phyloP scores from a whole-genome alignment of 2,797 vertebrate genomes.

The Vespertilio murinus region DNA sequence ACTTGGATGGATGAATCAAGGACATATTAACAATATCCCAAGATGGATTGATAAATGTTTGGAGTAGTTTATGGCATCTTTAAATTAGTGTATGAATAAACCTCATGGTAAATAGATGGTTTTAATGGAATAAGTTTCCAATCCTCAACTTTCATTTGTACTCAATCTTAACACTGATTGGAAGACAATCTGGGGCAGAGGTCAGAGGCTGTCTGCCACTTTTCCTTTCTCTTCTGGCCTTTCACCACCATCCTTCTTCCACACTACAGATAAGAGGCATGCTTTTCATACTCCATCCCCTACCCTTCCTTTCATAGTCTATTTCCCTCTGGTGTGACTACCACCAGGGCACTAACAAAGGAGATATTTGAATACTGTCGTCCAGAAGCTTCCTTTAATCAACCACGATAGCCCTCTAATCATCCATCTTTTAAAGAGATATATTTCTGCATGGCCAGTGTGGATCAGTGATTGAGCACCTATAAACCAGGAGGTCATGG shows the following conservation, averaged over 20 bases:
- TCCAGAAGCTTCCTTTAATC: slow-evolving; percentile 1
- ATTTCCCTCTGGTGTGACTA: not conserved
- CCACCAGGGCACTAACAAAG: not conserved
- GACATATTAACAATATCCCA: not conserved
- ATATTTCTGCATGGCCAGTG: not conserved
- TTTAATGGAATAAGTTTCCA: slow-evolving; percentile 4
- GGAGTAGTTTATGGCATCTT: not conserved
- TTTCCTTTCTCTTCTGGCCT: not conserved
- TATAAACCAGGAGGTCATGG: no score
- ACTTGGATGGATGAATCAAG: not conserved
- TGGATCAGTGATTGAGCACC: no score
- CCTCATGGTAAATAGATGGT: not conserved
- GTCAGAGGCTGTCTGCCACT: not conserved
- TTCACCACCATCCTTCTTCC: not conserved
- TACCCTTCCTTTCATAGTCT: not conserved
- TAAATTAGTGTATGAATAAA: not conserved
- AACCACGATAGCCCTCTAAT: not conserved
- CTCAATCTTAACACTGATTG: not conserved
- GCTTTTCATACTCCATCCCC: not conserved
- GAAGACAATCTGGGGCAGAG: not conserved
- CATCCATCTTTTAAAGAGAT: not conserved
- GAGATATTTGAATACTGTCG: not conserved
- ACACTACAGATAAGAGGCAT: not conserved
- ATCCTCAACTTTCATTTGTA: not conserved
- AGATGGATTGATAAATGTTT: not conserved